Evolutionary conservation across 2,113 vertebrate genomes (phyloP), one percentile per base, ranked within the genome.

Genomic region (Psilopsiagon aurifrons): DNA sequence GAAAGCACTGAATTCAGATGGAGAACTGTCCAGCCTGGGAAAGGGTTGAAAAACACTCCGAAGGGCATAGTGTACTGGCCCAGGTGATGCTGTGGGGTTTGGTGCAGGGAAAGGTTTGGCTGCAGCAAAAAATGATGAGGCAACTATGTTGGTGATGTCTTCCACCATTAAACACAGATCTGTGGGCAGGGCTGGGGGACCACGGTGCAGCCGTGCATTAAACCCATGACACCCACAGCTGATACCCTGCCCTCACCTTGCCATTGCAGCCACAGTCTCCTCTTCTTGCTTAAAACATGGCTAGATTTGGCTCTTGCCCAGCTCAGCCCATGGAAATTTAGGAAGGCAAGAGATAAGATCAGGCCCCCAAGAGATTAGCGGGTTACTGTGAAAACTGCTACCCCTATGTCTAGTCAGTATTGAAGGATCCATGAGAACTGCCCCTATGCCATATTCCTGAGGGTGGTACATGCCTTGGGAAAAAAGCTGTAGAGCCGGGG

Each of bases 151-250:
- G 17, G 35, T 39, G 60, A 16, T 10, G 37, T 14, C 28, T 57
- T 33, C 55, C 43, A 35, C 13, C 0, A 2, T 11, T 29, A 76
- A 90, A 28, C 17, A 24, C 54, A 39, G 15, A 46, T 51, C 43
- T 10, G 2, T 11, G 19, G 20, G 19, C 54, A 70, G 28, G 17
- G 17, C 33, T 35, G 39, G 43, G 47, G 47, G 33, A n/a, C 47
- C 1, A 1, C 31, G 28, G 62, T 8, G 28, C 29, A 41, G 17
- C 5, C 20, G 3, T 12, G 14, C 17, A 6, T 37, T 55, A 31
- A 64, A 29, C 17, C 43, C 3, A 0, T 13, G 62, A 57, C 41
- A 37, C 7, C 13, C 1, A 1, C 6, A 46, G 19, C 24, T 33
- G 60, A 74, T 18, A 41, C 15, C n/a, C 39, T 54, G 17, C 54